A percentile compares a stretch with the other conserved stretches of the same genome.
Conservation (phyloP, 1,140 invertebrate genomes). For the Megalopta genalis region DNA sequence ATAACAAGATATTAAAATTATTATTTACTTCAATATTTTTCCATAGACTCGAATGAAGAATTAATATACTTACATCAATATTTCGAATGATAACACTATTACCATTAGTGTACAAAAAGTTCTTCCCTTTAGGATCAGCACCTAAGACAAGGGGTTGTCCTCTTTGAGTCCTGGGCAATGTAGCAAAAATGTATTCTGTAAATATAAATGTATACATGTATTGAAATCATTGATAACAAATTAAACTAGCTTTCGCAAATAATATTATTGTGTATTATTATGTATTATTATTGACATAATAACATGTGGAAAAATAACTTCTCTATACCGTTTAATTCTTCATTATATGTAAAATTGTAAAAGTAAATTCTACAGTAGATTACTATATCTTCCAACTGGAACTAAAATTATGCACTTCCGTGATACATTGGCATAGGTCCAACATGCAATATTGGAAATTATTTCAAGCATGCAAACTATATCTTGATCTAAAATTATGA, state of each 20-base stretch:
- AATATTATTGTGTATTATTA: too few relatives aligned
- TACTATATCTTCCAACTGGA: slow-evolving; percentile 35
- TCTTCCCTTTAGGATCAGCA: slow-evolving; percentile 97
- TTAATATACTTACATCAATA: slow-evolving; percentile 88
- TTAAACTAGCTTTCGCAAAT: neutral
- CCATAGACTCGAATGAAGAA: neutral
- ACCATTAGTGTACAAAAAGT: slow-evolving; percentile 98
- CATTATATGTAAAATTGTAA: neutral
- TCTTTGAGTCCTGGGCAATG: slow-evolving; percentile 94
- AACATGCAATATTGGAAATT: slow-evolving; percentile 50
- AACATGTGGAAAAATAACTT: neutral
- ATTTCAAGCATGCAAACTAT: slow-evolving; percentile 41
- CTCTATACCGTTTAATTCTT: neutral
- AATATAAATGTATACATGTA: neutral
- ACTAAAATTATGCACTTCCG: slow-evolving; percentile 50
- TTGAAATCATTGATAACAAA: too few relatives aligned
- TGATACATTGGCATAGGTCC: slow-evolving; percentile 50
- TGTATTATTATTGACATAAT: too few relatives aligned
- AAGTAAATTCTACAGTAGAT: slow-evolving; percentile 1
- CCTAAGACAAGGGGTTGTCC: slow-evolving; percentile 96
- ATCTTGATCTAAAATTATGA: slow-evolving; percentile 15
- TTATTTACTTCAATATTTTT: neutral
- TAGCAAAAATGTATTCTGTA: slow-evolving; percentile 93
- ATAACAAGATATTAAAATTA: slow-evolving; percentile 13
- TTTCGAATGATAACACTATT: slow-evolving; percentile 98